A percentile compares a stretch with the other conserved stretches of the same genome.
Evolutionary conservation across 2,113 vertebrate species (phyloP).

Genomic region (Melanerpes aurifrons): DNA sequence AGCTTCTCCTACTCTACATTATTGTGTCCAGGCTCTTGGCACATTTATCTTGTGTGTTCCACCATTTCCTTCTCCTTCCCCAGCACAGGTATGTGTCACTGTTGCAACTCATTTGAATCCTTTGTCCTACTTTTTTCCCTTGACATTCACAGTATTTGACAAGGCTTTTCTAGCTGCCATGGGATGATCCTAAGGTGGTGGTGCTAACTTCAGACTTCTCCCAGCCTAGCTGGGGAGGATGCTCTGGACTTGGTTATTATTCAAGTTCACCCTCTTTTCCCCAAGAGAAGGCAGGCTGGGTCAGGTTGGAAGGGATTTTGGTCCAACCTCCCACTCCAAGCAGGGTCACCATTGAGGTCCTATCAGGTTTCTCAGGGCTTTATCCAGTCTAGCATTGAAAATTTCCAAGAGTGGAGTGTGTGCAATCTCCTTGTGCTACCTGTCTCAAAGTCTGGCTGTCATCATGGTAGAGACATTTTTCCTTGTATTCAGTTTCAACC

Average conservation of each 20-base stretch:
- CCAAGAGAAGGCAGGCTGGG: neutral
- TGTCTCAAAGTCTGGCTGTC: neutral
- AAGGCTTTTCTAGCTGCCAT: slow-evolving; percentile 39
- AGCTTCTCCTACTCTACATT: neutral
- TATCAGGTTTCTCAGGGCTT: neutral
- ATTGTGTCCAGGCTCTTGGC: slow-evolving; percentile 28
- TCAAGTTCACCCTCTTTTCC: neutral
- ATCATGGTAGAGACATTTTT: neutral
- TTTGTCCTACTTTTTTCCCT: slow-evolving; percentile 51
- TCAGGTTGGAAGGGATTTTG: neutral
- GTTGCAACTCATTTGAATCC: neutral
- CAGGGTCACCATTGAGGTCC: neutral
- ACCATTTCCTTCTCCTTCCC: slow-evolving; percentile 26
- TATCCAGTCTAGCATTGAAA: neutral
- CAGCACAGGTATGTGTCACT: slow-evolving; percentile 18
- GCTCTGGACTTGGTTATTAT: neutral
- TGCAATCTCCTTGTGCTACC: neutral
- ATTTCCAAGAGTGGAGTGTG: neutral
- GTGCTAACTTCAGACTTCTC: slow-evolving; percentile 1
- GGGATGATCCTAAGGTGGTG: slow-evolving; percentile 27
- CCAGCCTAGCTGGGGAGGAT: neutral
- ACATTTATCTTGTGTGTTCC: slow-evolving; percentile 41
- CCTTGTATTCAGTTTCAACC: neutral
- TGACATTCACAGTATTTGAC: slow-evolving; percentile 37
- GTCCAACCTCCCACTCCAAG: neutral